These are phyloP conservation scores for Enteromius thamalakanensis DNA, from an alignment of 2,797 vertebrate genomes.

Conservation along the genomic window DNA sequence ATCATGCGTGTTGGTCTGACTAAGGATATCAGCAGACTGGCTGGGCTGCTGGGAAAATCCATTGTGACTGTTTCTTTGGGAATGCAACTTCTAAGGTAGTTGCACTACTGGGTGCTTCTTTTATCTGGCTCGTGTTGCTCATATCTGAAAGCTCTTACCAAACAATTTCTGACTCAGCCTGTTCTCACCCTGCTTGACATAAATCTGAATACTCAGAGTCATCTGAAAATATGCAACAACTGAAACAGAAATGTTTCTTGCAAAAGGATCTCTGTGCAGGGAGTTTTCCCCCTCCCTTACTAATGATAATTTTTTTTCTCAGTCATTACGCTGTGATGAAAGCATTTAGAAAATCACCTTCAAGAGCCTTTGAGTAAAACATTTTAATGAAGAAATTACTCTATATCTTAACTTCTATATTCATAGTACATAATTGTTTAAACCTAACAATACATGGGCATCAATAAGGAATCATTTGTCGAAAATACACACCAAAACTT, in stretches of 20 bases:
- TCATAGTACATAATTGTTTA: slow-evolving; percentile 87
- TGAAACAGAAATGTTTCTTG: slow-evolving; percentile 5
- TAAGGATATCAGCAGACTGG: slow-evolving; percentile 63
- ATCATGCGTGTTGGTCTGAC: slow-evolving; percentile 57
- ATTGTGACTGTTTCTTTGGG: slow-evolving; percentile 63
- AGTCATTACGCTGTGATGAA: background rate
- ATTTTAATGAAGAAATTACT: slow-evolving; percentile 82
- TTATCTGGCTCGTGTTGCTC: slow-evolving; percentile 34
- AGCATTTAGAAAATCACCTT: slow-evolving; percentile 1
- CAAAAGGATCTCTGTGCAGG: background rate
- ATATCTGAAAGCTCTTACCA: slow-evolving; percentile 23
- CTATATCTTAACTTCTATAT: slow-evolving; percentile 80
- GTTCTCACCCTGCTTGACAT: slow-evolving; percentile 27
- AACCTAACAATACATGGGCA: slow-evolving; percentile 82
- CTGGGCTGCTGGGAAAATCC: slow-evolving; percentile 70
- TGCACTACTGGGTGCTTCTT: slow-evolving; percentile 42
- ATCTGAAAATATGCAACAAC: slow-evolving; percentile 1
- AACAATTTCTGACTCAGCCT: slow-evolving; percentile 42
- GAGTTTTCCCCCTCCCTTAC: background rate
- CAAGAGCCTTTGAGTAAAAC: slow-evolving; percentile 31
- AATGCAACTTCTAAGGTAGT: slow-evolving; percentile 59
- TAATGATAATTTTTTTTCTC: background rate
- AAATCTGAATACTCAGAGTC: slow-evolving; percentile 17
- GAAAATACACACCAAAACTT: slow-evolving; percentile 73
- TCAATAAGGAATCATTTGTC: slow-evolving; percentile 82